Percentiles rank a stretch among this genome's conserved stretches.
Conservation (phyloP, 2,797 vertebrate species). For the Euphonia xanthogaster region DNA sequence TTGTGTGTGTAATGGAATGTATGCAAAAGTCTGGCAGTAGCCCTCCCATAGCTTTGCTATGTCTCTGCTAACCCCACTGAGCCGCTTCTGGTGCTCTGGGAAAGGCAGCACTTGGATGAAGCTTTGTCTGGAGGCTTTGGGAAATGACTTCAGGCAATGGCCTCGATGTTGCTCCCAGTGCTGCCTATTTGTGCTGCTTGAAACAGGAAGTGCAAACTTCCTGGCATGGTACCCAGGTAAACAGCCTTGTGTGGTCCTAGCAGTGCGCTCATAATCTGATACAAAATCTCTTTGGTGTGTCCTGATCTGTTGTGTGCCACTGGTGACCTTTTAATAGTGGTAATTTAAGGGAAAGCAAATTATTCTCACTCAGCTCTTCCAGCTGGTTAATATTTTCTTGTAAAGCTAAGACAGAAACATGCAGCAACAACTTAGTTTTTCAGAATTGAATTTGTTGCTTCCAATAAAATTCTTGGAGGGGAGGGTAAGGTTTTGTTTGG, state of each 20-base stretch:
- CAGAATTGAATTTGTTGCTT: not conserved
- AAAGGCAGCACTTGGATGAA: conserved; percentile 34
- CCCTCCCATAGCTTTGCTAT: not conserved
- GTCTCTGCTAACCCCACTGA: conserved; percentile 24
- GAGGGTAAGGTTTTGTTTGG: not conserved
- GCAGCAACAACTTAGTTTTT: not conserved
- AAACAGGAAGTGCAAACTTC: conserved; percentile 4
- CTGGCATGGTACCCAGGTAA: conserved; percentile 2
- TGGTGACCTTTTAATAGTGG: not conserved
- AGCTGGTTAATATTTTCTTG: not conserved
- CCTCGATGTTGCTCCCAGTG: not conserved
- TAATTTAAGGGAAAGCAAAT: conserved; percentile 28
- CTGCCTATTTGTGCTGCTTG: conserved; percentile 17
- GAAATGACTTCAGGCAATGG: conserved; percentile 14
- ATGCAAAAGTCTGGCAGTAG: not conserved
- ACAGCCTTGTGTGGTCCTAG: not conserved
- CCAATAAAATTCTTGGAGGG: not conserved
- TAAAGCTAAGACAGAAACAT: not conserved
- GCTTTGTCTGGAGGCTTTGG: conserved; percentile 31
- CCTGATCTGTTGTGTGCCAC: not conserved
- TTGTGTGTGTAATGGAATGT: conserved; percentile 49
- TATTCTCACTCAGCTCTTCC: not conserved
- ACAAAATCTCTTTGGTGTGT: not conserved
- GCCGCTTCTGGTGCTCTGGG: conserved; percentile 32
- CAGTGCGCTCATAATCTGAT: conserved; percentile 28